Conservation (phyloP, 2,113 vertebrate species). For the Illadopsis cleaveri region DNA sequence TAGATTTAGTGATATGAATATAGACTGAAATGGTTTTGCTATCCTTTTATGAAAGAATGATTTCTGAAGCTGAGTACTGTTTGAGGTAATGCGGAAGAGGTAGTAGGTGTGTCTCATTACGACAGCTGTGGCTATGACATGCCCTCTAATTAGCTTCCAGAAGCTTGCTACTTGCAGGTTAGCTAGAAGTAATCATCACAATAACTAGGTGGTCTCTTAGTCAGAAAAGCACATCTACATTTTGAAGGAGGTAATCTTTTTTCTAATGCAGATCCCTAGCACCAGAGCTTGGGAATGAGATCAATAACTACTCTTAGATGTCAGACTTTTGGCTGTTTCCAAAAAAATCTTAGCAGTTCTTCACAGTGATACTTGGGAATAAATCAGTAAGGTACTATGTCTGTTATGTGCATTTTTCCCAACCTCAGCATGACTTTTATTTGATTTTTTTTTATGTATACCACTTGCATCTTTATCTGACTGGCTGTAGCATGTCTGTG, state of each 20-base stretch:
- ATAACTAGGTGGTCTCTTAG: background rate
- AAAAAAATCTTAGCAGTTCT: background rate
- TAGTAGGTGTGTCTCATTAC: constrained; percentile 63
- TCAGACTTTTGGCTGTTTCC: background rate
- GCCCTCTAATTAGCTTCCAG: constrained; percentile 78
- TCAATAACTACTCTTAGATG: background rate
- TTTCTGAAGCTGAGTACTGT: constrained; percentile 60
- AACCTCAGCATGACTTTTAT: background rate
- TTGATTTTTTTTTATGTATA: background rate
- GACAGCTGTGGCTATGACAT: constrained; percentile 63
- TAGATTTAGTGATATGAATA: constrained; percentile 20
- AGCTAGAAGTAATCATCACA: background rate
- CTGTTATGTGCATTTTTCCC: background rate
- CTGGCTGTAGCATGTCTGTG: background rate
- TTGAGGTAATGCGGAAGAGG: constrained; percentile 65
- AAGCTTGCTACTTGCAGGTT: constrained; percentile 68
- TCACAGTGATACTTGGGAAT: background rate
- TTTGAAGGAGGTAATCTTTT: constrained; percentile 13
- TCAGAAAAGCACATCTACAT: constrained; percentile 18
- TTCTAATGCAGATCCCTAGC: background rate
- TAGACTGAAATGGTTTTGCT: background rate
- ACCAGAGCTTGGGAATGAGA: background rate
- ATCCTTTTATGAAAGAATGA: constrained; percentile 9
- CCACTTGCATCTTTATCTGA: background rate
- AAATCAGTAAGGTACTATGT: background rate